Evolutionary conservation across 2,113 vertebrate genomes (phyloP).

Genomic region (Heterotilapia buettikoferi): DNA sequence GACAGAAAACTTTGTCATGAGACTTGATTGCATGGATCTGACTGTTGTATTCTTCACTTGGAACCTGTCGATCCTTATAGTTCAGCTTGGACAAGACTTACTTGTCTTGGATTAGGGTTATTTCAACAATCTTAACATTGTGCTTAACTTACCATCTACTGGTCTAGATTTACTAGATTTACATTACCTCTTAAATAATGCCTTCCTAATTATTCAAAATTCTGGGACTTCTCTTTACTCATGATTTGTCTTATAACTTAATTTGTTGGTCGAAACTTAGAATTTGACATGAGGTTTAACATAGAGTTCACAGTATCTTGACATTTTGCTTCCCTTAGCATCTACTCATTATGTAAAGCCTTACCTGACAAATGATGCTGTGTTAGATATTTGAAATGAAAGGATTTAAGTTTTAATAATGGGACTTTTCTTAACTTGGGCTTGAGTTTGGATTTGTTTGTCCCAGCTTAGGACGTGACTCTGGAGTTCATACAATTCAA

Average conservation of each 20-base stretch:
- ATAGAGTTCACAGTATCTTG: not conserved
- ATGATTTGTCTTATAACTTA: not conserved
- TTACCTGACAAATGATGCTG: not conserved
- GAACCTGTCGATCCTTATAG: not conserved
- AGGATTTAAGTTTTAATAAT: not conserved
- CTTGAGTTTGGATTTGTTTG: not conserved
- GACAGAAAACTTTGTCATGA: not conserved
- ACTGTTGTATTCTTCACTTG: not conserved
- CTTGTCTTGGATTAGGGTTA: not conserved
- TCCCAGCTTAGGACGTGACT: not conserved
- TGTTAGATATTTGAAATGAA: not conserved
- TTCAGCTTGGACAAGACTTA: not conserved
- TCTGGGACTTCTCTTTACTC: not conserved
- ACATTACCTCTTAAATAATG: not conserved
- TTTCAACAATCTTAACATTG: not conserved
- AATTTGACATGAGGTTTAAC: not conserved
- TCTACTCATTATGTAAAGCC: not conserved
- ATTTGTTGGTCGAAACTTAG: not conserved
- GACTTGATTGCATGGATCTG: not conserved
- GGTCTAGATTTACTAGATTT: not conserved
- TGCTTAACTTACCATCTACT: not conserved
- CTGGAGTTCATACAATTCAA: not conserved
- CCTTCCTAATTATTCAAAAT: not conserved
- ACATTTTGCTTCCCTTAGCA: not conserved
- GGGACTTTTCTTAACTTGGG: not conserved